Conservation (phyloP, 2,113 vertebrate genomes). For the Empidonax alnorum region DNA sequence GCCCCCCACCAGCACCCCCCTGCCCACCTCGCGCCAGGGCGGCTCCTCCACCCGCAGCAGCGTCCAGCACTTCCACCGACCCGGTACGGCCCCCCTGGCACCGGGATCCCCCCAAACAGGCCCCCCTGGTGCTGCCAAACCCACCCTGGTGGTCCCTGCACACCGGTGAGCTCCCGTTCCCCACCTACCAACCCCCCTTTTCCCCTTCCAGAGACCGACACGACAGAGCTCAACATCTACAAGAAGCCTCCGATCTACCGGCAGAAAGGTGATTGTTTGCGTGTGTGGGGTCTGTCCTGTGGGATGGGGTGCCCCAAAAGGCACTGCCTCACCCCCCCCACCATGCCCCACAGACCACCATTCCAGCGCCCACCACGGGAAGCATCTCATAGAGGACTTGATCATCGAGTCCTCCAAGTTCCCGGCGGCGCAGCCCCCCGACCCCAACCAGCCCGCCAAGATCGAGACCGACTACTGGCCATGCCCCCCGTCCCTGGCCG, state of each 20-base stretch:
- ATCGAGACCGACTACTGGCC: slow-evolving; percentile 99
- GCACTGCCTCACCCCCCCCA: neutral
- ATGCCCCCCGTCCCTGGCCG: slow-evolving; percentile 91
- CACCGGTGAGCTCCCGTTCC: rapidly evolving
- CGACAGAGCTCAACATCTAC: slow-evolving; percentile 85
- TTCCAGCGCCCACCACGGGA: slow-evolving; percentile 73
- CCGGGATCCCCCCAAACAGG: rapidly evolving
- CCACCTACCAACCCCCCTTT: rapidly evolving
- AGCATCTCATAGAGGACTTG: slow-evolving; percentile 79
- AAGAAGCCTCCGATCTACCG: slow-evolving; percentile 95
- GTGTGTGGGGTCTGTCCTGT: rapidly evolving
- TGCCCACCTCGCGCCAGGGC: slow-evolving; percentile 72
- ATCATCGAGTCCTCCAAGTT: slow-evolving; percentile 95
- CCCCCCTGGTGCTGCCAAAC: rapidly evolving
- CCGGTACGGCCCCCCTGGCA: slow-evolving; percentile 63
- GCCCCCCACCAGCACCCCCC: slow-evolving; percentile 75
- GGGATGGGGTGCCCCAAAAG: neutral
- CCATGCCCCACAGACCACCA: slow-evolving; percentile 66
- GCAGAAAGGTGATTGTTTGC: slow-evolving; percentile 78
- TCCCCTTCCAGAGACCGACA: slow-evolving; percentile 67
- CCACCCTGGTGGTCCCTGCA: rapidly evolving
- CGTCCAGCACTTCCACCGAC: slow-evolving; percentile 90
- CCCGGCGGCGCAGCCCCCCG: slow-evolving; percentile 91
- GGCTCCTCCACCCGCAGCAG: slow-evolving; percentile 68
- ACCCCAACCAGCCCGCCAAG: slow-evolving; percentile 93